These are phyloP conservation scores for Eleutherodactylus coqui DNA, from an alignment of 2,797 vertebrate genomes.

Conservation along the genomic window DNA sequence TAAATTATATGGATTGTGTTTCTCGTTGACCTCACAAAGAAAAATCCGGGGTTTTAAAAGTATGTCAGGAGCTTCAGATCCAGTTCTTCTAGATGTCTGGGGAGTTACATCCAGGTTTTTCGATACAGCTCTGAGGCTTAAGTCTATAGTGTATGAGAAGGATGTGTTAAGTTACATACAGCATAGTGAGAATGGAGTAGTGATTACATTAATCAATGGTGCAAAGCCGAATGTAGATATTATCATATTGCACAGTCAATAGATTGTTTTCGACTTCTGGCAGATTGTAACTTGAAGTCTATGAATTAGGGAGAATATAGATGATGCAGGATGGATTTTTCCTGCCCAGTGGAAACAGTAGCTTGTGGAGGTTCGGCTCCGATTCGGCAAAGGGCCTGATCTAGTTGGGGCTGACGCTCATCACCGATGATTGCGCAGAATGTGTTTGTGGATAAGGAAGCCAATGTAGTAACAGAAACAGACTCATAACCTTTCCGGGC, in stretches of 20 bases:
- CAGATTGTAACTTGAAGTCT: too few relatives aligned
- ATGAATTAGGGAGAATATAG: too few relatives aligned
- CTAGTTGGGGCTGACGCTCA: too few relatives aligned
- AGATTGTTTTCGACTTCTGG: too few relatives aligned
- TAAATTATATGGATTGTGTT: conserved; percentile 43
- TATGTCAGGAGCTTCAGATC: neutral
- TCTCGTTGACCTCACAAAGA: conserved; percentile 23
- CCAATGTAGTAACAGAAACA: too few relatives aligned
- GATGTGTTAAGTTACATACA: neutral
- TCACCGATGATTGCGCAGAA: too few relatives aligned
- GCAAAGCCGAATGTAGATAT: neutral
- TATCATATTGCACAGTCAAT: neutral
- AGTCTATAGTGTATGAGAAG: neutral
- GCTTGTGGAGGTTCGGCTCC: too few relatives aligned
- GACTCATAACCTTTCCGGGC: too few relatives aligned
- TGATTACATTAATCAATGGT: neutral
- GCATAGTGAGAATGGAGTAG: neutral
- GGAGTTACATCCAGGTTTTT: neutral
- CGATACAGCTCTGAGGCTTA: neutral
- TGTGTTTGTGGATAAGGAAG: too few relatives aligned
- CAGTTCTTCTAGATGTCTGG: neutral
- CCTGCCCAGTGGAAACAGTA: too few relatives aligned
- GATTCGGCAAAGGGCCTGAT: too few relatives aligned
- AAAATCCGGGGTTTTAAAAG: conserved; percentile 24
- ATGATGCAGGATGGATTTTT: too few relatives aligned